A percentile compares a stretch with the other conserved stretches of the same genome.
Conservation (phyloP, 64 coral and sea anemone species). For the Porites lutea region DNA sequence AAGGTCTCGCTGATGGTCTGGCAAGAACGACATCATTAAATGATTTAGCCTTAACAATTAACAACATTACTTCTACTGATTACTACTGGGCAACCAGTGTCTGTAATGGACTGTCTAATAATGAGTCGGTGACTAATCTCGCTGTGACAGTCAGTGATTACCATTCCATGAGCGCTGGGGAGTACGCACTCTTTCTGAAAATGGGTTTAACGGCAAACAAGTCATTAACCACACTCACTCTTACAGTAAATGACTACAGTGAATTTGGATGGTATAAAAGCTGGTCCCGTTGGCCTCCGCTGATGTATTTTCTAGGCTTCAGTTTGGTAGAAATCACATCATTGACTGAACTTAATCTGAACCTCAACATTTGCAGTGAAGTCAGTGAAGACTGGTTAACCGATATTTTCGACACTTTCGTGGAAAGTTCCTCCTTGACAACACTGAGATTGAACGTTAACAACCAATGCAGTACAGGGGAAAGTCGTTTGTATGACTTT, state of each 20-base stretch:
- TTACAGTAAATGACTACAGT: background rate
- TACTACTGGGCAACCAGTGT: background rate
- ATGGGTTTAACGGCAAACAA: background rate
- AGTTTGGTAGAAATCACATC: background rate
- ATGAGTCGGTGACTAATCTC: too few relatives aligned
- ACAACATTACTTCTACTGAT: background rate
- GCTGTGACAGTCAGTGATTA: too few relatives aligned
- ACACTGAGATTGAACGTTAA: too few relatives aligned
- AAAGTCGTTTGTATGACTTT: too few relatives aligned
- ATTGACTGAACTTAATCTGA: background rate
- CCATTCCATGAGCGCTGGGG: too few relatives aligned
- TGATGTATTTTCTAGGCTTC: background rate
- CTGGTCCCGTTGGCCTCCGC: background rate
- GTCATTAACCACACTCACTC: background rate
- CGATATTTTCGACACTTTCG: background rate
- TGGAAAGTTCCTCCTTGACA: too few relatives aligned
- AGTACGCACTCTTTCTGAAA: too few relatives aligned
- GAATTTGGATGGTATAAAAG: too few relatives aligned
- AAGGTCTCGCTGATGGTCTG: too few relatives aligned
- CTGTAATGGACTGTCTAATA: background rate
- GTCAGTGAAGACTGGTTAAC: background rate
- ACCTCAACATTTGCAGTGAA: background rate
- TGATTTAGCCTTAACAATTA: background rate
- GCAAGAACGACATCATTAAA: too few relatives aligned
- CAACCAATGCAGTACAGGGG: too few relatives aligned